Evolutionary conservation across 53 echinoderm and acorn worm genomes (phyloP), one percentile per base, ranked within the genome.

Genomic region (Holothuria leucospilota): DNA sequence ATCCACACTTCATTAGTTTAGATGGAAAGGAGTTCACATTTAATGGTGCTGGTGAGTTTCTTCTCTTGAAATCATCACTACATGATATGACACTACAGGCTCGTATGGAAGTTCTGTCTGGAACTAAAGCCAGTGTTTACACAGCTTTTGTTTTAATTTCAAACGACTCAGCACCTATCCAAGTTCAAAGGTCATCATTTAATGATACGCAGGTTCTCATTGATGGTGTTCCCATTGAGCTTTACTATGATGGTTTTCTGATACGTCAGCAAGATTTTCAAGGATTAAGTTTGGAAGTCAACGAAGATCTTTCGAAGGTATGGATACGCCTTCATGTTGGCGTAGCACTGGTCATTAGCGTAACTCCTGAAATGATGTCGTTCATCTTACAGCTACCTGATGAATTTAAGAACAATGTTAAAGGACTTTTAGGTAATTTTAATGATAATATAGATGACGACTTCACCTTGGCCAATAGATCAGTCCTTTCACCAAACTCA

Each of bases 31-130:
- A 34, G 34, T 34, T 88, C 23, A 91, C 92, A 6, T 91, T 91
- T 67, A 91, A 91, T 34, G 92, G 92, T 77, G 92, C 88, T 8
- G 92, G 88, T 8, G 92, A 91, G 60, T 91, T 91, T 77, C 85
- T 88, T 63, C 74, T 91, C 30, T 77, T 80, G 20, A 88, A 77
- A 23, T 88, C 92, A 1, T n/a, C 39, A 12, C 51, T 91, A 11
- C 71, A 88, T 65, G 85, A 85, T 70, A n/a, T 91, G 10, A 78
- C 68, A 18, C 85, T 91, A 52, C 92, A 91, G 85, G 85, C 85
- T 49, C 86, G 92, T 24, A 92, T 92, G 92, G 92, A 92, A 66
- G 56, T 49, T 23, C 72, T 75, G 29, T 69, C 78, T 11, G 84
- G 75, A 64, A 92, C 88, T 6, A 68, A 85, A 23, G 92, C 92